These are phyloP conservation scores for Tursiops truncatus DNA, from an alignment of 2,113 vertebrate species.

Conservation along the genomic window DNA sequence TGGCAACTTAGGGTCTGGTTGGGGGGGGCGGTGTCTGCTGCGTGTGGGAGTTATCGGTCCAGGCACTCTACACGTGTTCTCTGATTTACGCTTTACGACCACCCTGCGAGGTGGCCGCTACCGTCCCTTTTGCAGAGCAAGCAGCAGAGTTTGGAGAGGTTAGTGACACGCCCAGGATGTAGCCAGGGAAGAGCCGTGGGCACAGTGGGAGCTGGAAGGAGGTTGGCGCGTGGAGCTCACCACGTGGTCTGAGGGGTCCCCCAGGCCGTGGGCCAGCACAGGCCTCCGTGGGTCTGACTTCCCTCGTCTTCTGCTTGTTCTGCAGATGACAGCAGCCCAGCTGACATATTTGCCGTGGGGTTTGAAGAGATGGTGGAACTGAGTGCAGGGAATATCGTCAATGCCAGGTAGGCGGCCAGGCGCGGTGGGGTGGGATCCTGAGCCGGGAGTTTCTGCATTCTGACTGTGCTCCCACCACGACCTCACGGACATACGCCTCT, in stretches of 20 bases:
- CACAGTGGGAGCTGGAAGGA: accelerated
- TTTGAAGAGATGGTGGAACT: constrained; percentile 91
- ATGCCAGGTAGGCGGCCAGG: constrained; percentile 82
- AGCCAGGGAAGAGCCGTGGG: background rate
- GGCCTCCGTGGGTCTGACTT: accelerated
- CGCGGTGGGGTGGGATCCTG: accelerated
- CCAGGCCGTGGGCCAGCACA: accelerated
- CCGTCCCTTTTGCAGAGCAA: background rate
- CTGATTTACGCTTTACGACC: accelerated
- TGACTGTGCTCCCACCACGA: background rate
- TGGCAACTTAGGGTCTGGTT: background rate
- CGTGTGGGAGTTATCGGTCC: background rate
- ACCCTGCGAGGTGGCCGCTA: background rate
- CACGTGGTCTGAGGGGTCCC: accelerated
- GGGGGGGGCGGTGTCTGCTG: background rate
- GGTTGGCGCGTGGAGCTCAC: accelerated
- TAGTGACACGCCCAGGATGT: accelerated
- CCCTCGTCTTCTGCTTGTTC: background rate
- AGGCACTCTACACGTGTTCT: accelerated
- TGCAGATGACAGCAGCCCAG: constrained; percentile 81
- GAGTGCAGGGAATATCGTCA: constrained; percentile 89
- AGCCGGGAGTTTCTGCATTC: too few relatives aligned
- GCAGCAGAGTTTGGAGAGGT: background rate
- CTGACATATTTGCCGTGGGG: constrained; percentile 88
- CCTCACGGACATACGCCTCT: accelerated